phyloP scores from a whole-genome alignment of 2,113 vertebrate genomes.

The Microcebus griseorufus region DNA sequence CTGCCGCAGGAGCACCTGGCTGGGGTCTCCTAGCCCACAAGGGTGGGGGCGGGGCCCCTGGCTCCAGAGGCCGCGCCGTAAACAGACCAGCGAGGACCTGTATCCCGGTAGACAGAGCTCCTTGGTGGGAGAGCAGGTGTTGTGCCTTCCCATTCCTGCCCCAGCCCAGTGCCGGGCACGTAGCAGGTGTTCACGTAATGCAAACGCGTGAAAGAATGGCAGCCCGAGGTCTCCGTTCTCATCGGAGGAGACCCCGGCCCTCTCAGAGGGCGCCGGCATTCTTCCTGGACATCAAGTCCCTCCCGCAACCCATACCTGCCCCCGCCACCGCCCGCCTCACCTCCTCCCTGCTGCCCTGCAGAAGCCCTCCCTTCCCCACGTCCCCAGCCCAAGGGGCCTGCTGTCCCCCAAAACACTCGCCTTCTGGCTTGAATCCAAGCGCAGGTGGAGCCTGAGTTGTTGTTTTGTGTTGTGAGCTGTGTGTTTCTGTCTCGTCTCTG shows the following conservation, averaged over 20 bases:
- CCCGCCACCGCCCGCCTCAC: fast-evolving
- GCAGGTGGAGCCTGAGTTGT: fast-evolving
- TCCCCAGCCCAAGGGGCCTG: fast-evolving
- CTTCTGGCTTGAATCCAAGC: background rate
- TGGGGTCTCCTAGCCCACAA: fast-evolving
- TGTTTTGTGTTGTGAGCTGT: fast-evolving
- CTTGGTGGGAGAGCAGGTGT: background rate
- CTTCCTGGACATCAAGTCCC: background rate
- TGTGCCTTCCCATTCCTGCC: too few species aligned
- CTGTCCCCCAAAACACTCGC: background rate
- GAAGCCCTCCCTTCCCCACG: fast-evolving
- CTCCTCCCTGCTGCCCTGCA: too few species aligned
- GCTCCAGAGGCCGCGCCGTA: fast-evolving
- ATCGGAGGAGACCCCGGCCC: background rate
- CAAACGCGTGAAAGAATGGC: fast-evolving
- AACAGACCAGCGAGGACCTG: background rate
- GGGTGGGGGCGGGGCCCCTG: fast-evolving
- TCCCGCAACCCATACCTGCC: background rate
- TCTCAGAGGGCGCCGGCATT: background rate
- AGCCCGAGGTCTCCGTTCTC: background rate
- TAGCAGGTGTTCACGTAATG: fast-evolving
- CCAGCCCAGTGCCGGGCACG: too few species aligned
- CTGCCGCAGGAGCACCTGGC: too few species aligned
- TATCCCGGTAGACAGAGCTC: fast-evolving
- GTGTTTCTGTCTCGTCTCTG: background rate